A percentile compares a stretch with the other conserved stretches of the same genome.
Conservation (phyloP, 2,113 vertebrate species). For the Prochilodus magdalenae region DNA sequence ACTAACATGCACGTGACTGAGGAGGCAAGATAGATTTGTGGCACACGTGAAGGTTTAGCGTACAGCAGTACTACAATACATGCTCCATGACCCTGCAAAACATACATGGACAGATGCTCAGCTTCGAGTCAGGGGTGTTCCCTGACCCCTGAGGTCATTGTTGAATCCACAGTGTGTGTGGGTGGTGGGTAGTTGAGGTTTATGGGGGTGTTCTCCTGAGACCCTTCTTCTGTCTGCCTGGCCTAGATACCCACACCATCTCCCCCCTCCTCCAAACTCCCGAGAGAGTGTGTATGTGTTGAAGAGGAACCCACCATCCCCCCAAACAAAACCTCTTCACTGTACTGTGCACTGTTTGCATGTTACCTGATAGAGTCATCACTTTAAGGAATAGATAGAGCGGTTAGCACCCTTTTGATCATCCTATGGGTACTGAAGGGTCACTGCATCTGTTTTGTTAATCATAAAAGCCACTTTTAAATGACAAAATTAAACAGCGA, state of each 20-base stretch:
- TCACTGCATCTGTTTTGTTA: too few relatives aligned
- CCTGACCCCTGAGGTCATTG: conserved; percentile 60
- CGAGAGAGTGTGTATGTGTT: not conserved
- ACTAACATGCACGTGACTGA: not conserved
- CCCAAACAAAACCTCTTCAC: not conserved
- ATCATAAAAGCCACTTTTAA: too few relatives aligned
- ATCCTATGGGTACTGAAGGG: too few relatives aligned
- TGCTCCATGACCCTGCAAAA: conserved; percentile 23
- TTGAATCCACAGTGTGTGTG: conserved; percentile 53
- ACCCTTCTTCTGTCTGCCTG: not conserved
- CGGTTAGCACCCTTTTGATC: too few relatives aligned
- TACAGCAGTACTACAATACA: not conserved
- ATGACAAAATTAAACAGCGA: too few relatives aligned
- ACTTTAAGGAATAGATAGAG: too few relatives aligned
- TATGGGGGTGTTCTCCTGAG: not conserved
- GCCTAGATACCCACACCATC: conserved; percentile 9
- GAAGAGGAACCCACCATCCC: not conserved
- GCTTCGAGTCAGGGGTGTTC: conserved; percentile 53
- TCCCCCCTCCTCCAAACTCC: not conserved
- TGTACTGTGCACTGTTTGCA: not conserved
- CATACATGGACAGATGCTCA: conserved; percentile 74
- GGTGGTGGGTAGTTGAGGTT: not conserved
- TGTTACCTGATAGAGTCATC: too few relatives aligned
- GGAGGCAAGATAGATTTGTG: conserved; percentile 17
- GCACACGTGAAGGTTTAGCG: conserved; percentile 1